Percentiles rank a stretch among this genome's conserved stretches.
Conservation (phyloP, 1,140 invertebrate genomes). For the Orchesella cincta region DNA sequence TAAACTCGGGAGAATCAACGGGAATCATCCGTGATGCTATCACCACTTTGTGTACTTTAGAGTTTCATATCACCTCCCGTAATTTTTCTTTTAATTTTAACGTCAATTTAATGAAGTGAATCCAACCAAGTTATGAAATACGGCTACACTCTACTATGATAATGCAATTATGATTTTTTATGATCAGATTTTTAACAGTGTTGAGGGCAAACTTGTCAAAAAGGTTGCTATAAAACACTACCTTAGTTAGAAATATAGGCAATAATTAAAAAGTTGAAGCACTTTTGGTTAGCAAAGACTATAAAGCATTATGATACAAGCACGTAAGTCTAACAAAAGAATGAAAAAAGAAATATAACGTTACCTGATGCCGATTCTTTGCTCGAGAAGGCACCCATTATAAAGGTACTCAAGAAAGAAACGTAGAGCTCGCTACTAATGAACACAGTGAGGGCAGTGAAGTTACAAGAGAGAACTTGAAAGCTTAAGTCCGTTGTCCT, state of each 20-base stretch:
- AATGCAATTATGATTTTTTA: no score
- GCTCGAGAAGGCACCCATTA: not conserved
- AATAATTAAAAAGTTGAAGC: not conserved
- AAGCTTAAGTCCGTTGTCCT: not conserved
- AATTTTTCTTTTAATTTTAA: no score
- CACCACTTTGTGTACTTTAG: no score
- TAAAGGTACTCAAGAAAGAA: not conserved
- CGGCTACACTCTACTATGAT: no score
- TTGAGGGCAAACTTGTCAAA: no score
- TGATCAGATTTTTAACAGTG: no score
- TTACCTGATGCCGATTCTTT: constrained; percentile 8
- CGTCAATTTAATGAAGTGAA: no score
- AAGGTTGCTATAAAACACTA: no score
- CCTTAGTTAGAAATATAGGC: not conserved
- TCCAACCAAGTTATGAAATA: no score
- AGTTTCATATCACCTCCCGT: no score
- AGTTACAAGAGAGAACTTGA: not conserved
- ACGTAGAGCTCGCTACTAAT: not conserved
- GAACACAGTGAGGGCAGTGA: not conserved
- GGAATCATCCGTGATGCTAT: no score
- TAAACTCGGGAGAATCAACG: no score
- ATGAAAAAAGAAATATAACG: not conserved
- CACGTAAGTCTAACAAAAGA: not conserved
- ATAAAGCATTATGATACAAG: not conserved
- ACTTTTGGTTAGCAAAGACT: not conserved